A percentile compares a stretch with the other conserved stretches of the same genome.
Conservation (phyloP, 2,888 invertebrate genomes). For the Silvanus unidentatus region DNA sequence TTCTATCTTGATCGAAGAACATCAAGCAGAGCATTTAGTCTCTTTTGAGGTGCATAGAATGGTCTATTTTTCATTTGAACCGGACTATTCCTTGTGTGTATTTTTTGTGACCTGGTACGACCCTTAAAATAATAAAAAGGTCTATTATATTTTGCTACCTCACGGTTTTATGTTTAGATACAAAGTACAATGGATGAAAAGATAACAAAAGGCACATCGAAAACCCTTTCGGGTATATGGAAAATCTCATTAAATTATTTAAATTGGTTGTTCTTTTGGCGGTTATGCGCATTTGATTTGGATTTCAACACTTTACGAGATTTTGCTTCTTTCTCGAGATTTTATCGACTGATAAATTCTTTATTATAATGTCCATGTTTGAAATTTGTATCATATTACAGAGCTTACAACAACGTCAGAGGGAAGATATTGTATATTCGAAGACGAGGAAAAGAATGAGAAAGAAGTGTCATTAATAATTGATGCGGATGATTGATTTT, state of each 20-base stretch:
- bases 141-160: slow-evolving; percentile 29
- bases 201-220: slow-evolving; percentile 31
- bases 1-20: slow-evolving; percentile 23
- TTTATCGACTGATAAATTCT: too few species aligned
- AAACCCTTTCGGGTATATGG: slow-evolving; percentile 36
- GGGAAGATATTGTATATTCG: too few species aligned
- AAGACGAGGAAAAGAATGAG: too few species aligned
- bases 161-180: slow-evolving; percentile 30
- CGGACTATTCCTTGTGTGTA: not conserved
- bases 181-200: slow-evolving; percentile 29
- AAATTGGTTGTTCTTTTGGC: slow-evolving; percentile 31
- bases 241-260: slow-evolving; percentile 42
- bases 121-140: slow-evolving; percentile 16
- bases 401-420: too few species aligned
- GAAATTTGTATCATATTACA: too few species aligned
- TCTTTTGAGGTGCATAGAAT: not conserved
- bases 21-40: not conserved
- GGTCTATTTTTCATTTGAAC: slow-evolving; percentile 12
- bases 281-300: slow-evolving; percentile 3
- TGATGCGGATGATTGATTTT: too few species aligned
- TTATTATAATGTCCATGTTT: too few species aligned
- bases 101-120: slow-evolving; percentile 13
- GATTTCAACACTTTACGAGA: not conserved
- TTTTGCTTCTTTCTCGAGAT: too few species aligned
- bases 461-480: too few species aligned